Evolutionary conservation across 1,140 invertebrate species (phyloP), one percentile per base, ranked within the genome.

Genomic region (Orchestia grillus): DNA sequence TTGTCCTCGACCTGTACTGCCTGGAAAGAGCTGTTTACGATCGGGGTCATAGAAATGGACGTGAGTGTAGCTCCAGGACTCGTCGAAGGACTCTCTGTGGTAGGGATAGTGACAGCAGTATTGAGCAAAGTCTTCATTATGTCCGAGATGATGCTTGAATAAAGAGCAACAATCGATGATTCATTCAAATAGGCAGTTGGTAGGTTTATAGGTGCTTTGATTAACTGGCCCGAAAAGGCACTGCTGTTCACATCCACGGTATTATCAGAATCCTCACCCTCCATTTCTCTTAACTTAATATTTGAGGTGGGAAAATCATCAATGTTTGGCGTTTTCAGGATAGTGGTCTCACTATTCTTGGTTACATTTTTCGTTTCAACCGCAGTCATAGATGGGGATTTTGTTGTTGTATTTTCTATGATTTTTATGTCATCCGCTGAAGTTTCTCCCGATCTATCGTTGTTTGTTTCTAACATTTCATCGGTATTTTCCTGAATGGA

Each of bases 61-160:
- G 62, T 77, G 28, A 28, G 62, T 77, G 1, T 36, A 77, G 28
- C 28, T 77, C 47, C 19, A 53, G 62, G 62, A 77, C 11, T 77
- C 36, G 28, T 8, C 36, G 62, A 23, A 77, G 62, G 36, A 77
- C 15, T 77, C 36, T 36, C 15, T 77, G 62, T 77, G 11, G 36
- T 36, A 77, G 62, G 62, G 28, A 77, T 77, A 23, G 62, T 77
- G 11, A 36, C 36, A 77, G 11, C 3, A 36, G 28, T 36, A 77
- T 77, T 77, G 11, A 77, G 28, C 62, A 77, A 77, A 23, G 88
- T 42, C 41, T 90, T 90, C 88, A 90, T 90, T 42, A 90, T 90
- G 41, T 90, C 88, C n/a, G 88, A 90, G 43, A 90, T 42, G 43
- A 90, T 90, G 88, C 88, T 90, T 90, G n/a, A 42, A 44, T 90